Evolutionary conservation across 2,113 vertebrate species (phyloP), one percentile per base, ranked within the genome.

Genomic region (Tricholaema leucomelas): DNA sequence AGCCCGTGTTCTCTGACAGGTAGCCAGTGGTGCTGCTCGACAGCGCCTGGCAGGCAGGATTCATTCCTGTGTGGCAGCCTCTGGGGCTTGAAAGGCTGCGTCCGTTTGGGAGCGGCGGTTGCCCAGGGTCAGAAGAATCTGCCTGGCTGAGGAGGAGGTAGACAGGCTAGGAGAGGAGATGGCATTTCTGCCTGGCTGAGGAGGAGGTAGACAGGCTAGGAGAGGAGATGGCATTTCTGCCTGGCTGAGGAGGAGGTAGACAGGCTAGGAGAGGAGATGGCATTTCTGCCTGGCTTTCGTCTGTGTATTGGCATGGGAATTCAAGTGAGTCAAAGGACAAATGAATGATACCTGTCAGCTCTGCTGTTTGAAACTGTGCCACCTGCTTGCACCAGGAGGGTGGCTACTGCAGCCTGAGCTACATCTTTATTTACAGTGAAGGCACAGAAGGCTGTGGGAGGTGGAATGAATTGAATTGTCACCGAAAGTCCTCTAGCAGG

Each of bases 251-350:
- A 76, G 59, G 31, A 50, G 46, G 31, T 52, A 36, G 10, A 18
- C 40, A 13, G n/a, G 42, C 56, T 54, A 56, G 72, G 76, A 74
- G 38, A 60, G 81, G 50, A 64, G 85, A 24, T 81, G 81, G 40
- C 82, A 81, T 93, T 96, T 93, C 89, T 78, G 77, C 81, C 89
- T 67, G n/a, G n/a, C n/a, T n/a, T n/a, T n/a, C n/a, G n/a, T n/a
- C n/a, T n/a, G n/a, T n/a, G n/a, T n/a, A n/a, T n/a, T n/a, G n/a
- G n/a, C n/a, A n/a, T n/a, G n/a, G n/a, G n/a, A n/a, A n/a, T n/a
- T n/a, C n/a, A n/a, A n/a, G 48, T 0, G 0, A 79, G 54, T 56
- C 44, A 89, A 93, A 94, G 87, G 85, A 75, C 76, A 78, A 83
- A 93, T 85, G 91, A 93, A 81, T 88, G 90, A 95, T 80, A 40